phyloP scores from a whole-genome alignment of 2,888 invertebrate species.

The Peribatodes rhomboidaria region DNA sequence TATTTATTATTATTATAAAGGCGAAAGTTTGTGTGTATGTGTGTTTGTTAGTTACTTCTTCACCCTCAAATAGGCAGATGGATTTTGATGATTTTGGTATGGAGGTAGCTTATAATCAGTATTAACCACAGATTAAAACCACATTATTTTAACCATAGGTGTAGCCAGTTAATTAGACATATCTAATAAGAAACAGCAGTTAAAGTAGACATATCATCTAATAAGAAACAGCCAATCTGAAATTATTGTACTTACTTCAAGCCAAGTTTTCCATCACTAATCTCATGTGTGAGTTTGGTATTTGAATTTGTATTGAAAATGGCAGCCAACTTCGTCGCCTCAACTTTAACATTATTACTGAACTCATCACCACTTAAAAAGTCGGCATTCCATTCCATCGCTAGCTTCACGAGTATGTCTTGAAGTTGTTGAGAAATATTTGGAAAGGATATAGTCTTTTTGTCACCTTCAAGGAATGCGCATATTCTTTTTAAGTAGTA shows the following conservation, averaged over 20 bases:
- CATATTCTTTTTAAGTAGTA: slow-evolving; percentile 47
- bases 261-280: slow-evolving; percentile 35
- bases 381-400: slow-evolving; percentile 40
- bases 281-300: slow-evolving; percentile 41
- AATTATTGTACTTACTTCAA: slow-evolving; percentile 48
- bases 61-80: too few relatives aligned
- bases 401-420: slow-evolving; percentile 48
- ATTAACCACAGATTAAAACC: too few relatives aligned
- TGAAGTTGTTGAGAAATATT: slow-evolving; percentile 43
- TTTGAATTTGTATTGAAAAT: slow-evolving; percentile 31
- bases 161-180: too few relatives aligned
- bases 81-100: too few relatives aligned
- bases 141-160: too few relatives aligned
- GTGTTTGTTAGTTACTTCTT: too few relatives aligned
- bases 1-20: too few relatives aligned
- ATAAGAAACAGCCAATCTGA: too few relatives aligned
- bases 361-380: slow-evolving; percentile 44
- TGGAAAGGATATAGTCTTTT: slow-evolving; percentile 48
- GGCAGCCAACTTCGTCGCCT: slow-evolving; percentile 46
- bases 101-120: too few relatives aligned
- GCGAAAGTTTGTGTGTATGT: too few relatives aligned
- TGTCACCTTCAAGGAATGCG: slow-evolving; percentile 48
- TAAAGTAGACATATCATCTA: too few relatives aligned
- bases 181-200: too few relatives aligned
- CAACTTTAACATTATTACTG: slow-evolving; percentile 30